Conservation (phyloP, 2,113 vertebrate genomes). For the Nibea albiflora region DNA sequence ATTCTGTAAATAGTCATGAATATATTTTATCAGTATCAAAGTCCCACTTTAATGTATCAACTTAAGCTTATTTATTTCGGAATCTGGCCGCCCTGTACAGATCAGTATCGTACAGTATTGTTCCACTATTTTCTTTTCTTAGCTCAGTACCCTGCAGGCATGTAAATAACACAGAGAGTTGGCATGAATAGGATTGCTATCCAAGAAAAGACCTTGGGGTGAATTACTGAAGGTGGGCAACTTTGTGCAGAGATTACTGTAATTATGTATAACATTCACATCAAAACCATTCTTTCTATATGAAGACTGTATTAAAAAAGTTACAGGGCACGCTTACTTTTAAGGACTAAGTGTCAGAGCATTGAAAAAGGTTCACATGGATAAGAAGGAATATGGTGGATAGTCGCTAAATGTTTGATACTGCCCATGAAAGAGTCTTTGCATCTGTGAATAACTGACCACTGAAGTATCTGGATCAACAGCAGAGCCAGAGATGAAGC, state of each 20-base stretch:
- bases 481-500: slow-evolving; percentile 51
- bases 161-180: slow-evolving; percentile 43
- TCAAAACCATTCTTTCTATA: background rate
- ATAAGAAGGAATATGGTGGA: background rate
- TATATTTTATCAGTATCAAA: slow-evolving; percentile 28
- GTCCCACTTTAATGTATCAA: slow-evolving; percentile 25
- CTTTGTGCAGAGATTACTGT: slow-evolving; percentile 4
- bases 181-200: slow-evolving; percentile 27
- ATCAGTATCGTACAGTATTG: slow-evolving; percentile 43
- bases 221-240: background rate
- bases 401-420: slow-evolving; percentile 53
- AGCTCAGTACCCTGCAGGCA: slow-evolving; percentile 30
- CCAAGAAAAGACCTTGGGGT: background rate
- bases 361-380: background rate
- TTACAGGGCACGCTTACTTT: background rate
- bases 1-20: slow-evolving; percentile 26
- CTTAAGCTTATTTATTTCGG: slow-evolving; percentile 27
- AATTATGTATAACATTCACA: slow-evolving; percentile 2
- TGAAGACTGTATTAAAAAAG: background rate
- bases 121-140: slow-evolving; percentile 41
- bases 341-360: background rate
- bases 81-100: slow-evolving; percentile 6
- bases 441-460: slow-evolving; percentile 42
- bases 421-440: slow-evolving; percentile 46
- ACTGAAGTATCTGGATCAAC: slow-evolving; percentile 38